phyloP scores from a whole-genome alignment of 2,113 vertebrate species.

The Anthoscopus minutus region DNA sequence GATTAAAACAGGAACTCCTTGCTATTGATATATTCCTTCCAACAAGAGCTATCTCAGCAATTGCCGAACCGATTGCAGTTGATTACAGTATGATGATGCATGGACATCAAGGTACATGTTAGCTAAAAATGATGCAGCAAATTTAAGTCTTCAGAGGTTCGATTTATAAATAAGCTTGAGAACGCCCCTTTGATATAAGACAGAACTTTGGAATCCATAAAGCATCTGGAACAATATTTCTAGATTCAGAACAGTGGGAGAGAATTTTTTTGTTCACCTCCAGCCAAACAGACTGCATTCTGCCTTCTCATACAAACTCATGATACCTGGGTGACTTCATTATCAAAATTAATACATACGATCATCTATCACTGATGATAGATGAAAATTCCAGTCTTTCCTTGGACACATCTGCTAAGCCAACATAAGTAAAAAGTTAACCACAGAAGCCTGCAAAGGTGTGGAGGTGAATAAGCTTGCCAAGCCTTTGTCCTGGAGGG shows the following conservation, averaged over 20 bases:
- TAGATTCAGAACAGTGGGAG: not conserved
- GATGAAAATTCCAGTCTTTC: not conserved
- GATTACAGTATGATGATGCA: not conserved
- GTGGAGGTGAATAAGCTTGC: no score
- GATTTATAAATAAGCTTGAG: not conserved
- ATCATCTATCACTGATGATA: not conserved
- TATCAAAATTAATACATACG: not conserved
- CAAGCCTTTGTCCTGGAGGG: no score
- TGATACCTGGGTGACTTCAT: not conserved
- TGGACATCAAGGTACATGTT: not conserved
- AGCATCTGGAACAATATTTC: not conserved
- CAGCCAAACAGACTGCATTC: not conserved
- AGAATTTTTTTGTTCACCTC: not conserved
- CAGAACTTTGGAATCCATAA: not conserved
- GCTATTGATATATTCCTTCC: not conserved
- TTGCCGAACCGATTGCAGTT: not conserved
- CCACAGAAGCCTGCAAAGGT: not conserved
- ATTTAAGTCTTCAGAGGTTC: not conserved
- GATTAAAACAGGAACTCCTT: constrained; percentile 14
- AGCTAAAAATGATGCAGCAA: not conserved
- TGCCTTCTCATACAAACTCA: not conserved
- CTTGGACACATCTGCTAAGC: not conserved
- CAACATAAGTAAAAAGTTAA: not conserved
- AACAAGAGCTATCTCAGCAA: not conserved
- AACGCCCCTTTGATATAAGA: not conserved